Base-by-base conservation (phyloP, 2,888 invertebrate species). In the Rosalia funebris region DNA sequence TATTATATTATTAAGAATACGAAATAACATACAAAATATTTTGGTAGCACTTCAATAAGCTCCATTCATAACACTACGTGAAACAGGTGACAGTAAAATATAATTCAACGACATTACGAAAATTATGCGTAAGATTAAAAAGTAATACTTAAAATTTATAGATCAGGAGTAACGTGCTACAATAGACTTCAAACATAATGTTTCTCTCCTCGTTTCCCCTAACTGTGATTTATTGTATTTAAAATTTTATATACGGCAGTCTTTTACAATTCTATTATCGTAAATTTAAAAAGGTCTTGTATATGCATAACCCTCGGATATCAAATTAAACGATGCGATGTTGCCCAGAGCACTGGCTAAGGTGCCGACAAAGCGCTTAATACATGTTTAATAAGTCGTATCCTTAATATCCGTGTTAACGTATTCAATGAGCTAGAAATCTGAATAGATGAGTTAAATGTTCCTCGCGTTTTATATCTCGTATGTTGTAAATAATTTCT, bases 281-380 rank as follows among this genome's bases (percentile, higher is more conserved):
- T 48, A 37, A 48, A 36, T 48, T 48, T 48, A 20, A 37, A 48
- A 46, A 46, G 15, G 37, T 9, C 17, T 20, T 19, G 36, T 39
- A 19, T 19, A 3, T 31, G 47, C 20, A 37, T 44, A 46, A 56
- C 37, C 59, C 59, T 42, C 44, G 17, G 47, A 36, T 54, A 54
- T 48, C 16, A 36, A 31, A 54, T 39, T 41, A 46, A 42, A 32
- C 47, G 9, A 20, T 34, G 14, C 9, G 34, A 54, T 25, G 19
- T 58, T 45, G 52, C 50, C 37, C 16, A 46, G 10, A 16, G 20
- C 12, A 19, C 36, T n/a, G 16, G 1, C 19, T 20, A 15, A 59
- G 47, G 34, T 59, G 54, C 54, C 54, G 59, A 59, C 59, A 59
- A 59, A 54, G 59, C 48, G 20, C 39, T 58, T 19, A 15, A 52